Conservation (phyloP, 2,888 invertebrate species). For the Catotricha subobsoleta region DNA sequence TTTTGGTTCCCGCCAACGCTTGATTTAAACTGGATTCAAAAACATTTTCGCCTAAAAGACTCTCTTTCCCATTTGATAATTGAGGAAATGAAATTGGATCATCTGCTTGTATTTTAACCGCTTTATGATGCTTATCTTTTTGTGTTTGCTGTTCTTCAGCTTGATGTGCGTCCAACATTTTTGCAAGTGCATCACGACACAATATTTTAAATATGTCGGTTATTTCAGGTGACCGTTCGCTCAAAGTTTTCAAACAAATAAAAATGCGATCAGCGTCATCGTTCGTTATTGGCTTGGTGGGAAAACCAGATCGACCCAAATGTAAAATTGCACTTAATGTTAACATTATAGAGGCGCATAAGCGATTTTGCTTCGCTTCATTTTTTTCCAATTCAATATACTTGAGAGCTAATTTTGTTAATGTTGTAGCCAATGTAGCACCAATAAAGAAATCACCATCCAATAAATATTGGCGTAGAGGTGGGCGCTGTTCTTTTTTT, state of each 20-base stretch:
- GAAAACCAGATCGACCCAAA: slow-evolving; percentile 59
- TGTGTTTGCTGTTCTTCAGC: slow-evolving; percentile 32
- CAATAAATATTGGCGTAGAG: slow-evolving; percentile 72
- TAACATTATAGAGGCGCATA: slow-evolving; percentile 69
- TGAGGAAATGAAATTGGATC: slow-evolving; percentile 73
- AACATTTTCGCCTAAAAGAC: slow-evolving; percentile 45
- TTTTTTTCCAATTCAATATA: slow-evolving; percentile 34
- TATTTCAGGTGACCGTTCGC: slow-evolving; percentile 47
- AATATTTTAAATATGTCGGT: slow-evolving; percentile 51
- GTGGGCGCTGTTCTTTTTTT: slow-evolving; percentile 54
- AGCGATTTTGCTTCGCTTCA: slow-evolving; percentile 33
- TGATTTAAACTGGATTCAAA: slow-evolving; percentile 88
- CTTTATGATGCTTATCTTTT: slow-evolving; percentile 48
- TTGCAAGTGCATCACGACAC: slow-evolving; percentile 60
- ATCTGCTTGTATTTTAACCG: slow-evolving; percentile 59
- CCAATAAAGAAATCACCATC: slow-evolving; percentile 94
- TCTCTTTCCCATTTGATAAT: slow-evolving; percentile 43
- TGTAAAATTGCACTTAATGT: slow-evolving; percentile 74
- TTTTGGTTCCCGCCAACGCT: slow-evolving; percentile 56
- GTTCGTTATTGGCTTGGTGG: slow-evolving; percentile 71
- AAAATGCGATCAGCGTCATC: slow-evolving; percentile 86
- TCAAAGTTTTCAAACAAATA: slow-evolving; percentile 56
- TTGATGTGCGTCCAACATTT: slow-evolving; percentile 66
- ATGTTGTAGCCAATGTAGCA: slow-evolving; percentile 75
- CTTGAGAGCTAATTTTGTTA: slow-evolving; percentile 76